These are phyloP conservation scores for Eidolon dupreanum DNA, from an alignment of 2,797 vertebrate genomes.

Conservation along the genomic window DNA sequence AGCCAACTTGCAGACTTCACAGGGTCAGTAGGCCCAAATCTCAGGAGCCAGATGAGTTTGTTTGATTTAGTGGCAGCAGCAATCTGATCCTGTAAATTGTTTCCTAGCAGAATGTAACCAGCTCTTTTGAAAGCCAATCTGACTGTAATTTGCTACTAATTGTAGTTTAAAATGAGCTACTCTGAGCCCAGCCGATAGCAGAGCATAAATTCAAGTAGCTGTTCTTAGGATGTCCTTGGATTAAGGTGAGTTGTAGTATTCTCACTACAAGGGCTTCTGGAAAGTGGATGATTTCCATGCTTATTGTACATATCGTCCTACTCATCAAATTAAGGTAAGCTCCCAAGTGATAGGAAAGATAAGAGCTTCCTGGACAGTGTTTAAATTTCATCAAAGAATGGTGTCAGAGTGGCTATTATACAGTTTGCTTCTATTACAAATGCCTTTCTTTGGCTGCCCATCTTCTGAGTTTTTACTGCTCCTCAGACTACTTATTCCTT, in stretches of 20 bases:
- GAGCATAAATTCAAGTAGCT: constrained; percentile 65
- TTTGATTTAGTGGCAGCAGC: constrained; percentile 71
- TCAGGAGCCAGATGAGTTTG: constrained; percentile 58
- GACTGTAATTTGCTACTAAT: constrained; percentile 73
- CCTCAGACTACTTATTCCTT: background rate
- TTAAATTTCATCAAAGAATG: constrained; percentile 23
- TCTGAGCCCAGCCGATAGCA: constrained; percentile 43
- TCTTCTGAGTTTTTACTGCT: background rate
- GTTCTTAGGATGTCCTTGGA: constrained; percentile 55
- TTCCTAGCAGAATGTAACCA: constrained; percentile 72
- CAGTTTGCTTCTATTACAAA: background rate
- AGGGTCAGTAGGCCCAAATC: constrained; percentile 60
- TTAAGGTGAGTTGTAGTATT: constrained; percentile 12
- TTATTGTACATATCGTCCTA: background rate
- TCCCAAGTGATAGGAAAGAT: background rate
- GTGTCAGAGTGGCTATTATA: background rate
- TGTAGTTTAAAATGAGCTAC: constrained; percentile 74
- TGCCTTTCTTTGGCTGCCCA: background rate
- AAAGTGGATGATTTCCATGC: constrained; percentile 4
- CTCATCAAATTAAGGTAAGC: constrained; percentile 31
- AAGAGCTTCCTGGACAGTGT: background rate
- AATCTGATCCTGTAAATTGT: constrained; percentile 73
- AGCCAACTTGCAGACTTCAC: background rate
- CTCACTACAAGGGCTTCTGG: background rate
- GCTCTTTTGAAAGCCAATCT: constrained; percentile 70